These are phyloP conservation scores for Gisinianus flammeolus DNA, from an alignment of 2,888 invertebrate genomes.

Conservation along the genomic window DNA sequence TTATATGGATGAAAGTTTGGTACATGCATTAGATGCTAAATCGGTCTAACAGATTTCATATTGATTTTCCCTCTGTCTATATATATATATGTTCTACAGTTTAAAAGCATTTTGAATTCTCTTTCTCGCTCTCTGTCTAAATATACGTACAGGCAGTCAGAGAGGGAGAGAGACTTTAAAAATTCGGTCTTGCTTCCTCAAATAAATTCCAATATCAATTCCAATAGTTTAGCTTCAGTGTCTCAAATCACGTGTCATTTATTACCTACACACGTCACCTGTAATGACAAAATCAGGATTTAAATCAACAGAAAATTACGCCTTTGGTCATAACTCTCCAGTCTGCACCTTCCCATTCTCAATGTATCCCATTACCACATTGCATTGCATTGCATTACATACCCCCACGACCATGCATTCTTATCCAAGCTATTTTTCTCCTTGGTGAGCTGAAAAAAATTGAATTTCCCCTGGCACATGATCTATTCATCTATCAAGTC, in stretches of 20 bases:
- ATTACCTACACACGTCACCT: conserved; percentile 1
- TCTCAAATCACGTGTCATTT: conserved; percentile 12
- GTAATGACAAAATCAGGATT: conserved; percentile 18
- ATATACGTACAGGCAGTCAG: no score
- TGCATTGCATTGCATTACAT: no score
- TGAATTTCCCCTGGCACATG: no score
- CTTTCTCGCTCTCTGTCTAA: background rate
- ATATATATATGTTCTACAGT: background rate
- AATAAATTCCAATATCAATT: conserved; percentile 11
- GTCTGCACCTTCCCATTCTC: background rate
- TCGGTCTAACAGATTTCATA: background rate
- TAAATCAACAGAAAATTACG: conserved; percentile 26
- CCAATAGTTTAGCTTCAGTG: conserved; percentile 9
- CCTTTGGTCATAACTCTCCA: background rate
- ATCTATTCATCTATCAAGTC: no score
- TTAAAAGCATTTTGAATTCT: background rate
- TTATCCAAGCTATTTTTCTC: no score
- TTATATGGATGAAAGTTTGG: background rate
- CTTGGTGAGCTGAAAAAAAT: no score
- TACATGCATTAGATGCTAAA: background rate
- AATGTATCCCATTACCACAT: no score
- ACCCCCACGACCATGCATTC: no score
- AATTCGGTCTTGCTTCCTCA: background rate
- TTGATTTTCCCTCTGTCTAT: conserved; percentile 7
- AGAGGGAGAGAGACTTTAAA: no score